Base-by-base conservation (phyloP, 2,888 invertebrate genomes). In the Melanostoma mellinum region DNA sequence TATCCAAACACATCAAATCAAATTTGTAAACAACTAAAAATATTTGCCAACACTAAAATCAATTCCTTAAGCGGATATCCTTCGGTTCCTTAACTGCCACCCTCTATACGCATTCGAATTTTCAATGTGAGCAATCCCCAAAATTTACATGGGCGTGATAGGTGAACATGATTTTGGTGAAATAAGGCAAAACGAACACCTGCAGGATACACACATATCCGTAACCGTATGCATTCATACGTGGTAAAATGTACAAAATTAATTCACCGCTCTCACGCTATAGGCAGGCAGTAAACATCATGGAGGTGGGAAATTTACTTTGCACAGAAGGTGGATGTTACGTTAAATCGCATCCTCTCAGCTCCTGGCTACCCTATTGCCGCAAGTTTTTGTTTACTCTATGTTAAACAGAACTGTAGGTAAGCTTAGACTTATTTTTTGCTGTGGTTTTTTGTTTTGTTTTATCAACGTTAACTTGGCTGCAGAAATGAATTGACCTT, bases 221-320 rank as follows among this genome's bases (percentile, higher is more conserved):
- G 20, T 20, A 20, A 61, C 44, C 61, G 46, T 46, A 78, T 78
- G 78, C 72, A 78, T 53, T 40, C 53, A 60, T 33, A 52, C 30
- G 35, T 60, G 48, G 33, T 30, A 71, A 60, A 44, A 76, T 72
- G 65, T 50, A 48, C 20, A 55, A 81, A 76, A 81, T 72, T 81
- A 76, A 81, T 81, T 81, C 76, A 72, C 44, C 53, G 60, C 50
- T 81, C 81, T 81, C 81, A 81, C 81, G 81, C 76, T 72, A 81
- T 61, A 20, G 46, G 20, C 20, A 20, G 20, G 20, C 20, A 20
- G 20, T 46, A 61, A 46, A 61, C 61, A 61, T 46, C 35, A 35
- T 46, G 20, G 36, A 9, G 8, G 10, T 33, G 4, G 33, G 44
- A 44, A 9, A 35, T 35, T 60, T 40, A 8, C n/a, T 60, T 10